These are phyloP conservation scores for Pseudochirops cupreus DNA, from an alignment of 2,797 vertebrate genomes.

Conservation along the genomic window DNA sequence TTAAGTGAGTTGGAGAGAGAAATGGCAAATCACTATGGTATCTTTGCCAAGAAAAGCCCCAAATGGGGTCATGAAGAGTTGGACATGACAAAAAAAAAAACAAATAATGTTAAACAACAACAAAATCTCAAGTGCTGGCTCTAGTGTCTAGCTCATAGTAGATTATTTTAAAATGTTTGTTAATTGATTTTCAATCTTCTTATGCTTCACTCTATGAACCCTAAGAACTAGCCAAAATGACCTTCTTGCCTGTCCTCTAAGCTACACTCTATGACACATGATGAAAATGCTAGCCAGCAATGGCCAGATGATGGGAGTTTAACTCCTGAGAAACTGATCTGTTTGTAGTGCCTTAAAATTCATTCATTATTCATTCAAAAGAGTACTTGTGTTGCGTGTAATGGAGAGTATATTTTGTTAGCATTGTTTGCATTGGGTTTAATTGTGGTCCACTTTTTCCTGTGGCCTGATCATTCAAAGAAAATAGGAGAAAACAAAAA, in stretches of 20 bases:
- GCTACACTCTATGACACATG: neutral
- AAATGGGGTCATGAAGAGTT: too few relatives aligned
- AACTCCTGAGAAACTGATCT: neutral
- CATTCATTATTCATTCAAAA: neutral
- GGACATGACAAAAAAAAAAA: too few relatives aligned
- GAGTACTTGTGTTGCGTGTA: neutral
- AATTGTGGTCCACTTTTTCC: neutral
- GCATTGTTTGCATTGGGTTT: neutral
- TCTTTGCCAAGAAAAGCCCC: neutral
- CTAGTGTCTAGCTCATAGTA: neutral
- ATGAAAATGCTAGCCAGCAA: neutral
- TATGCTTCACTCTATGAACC: neutral
- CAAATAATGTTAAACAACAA: neutral
- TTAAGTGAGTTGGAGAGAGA: neutral
- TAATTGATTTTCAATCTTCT: neutral
- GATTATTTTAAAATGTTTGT: neutral
- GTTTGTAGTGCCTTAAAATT: neutral
- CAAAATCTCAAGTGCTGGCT: neutral
- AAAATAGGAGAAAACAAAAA: neutral
- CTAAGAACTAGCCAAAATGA: neutral
- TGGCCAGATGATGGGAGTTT: neutral
- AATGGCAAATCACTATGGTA: neutral
- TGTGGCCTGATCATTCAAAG: neutral
- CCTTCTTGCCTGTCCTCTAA: neutral
- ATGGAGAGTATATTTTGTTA: neutral